phyloP scores from a whole-genome alignment of 2,797 vertebrate species.

The Taeniopygia guttata region DNA sequence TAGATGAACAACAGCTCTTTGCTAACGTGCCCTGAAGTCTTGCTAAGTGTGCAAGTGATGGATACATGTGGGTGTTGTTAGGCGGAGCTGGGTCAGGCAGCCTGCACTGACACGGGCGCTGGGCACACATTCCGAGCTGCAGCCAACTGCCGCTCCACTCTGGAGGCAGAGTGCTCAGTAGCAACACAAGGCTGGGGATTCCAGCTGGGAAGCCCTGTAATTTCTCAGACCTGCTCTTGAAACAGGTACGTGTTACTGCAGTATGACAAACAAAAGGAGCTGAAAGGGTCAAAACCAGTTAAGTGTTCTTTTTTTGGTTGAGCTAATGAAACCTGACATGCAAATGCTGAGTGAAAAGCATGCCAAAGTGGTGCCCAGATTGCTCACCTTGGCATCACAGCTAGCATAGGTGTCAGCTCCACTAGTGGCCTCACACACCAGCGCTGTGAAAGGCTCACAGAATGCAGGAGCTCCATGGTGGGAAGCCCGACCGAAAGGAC shows the following conservation, averaged over 20 bases:
- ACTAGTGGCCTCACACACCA: neutral
- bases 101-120: fast-evolving
- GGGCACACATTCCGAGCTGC: fast-evolving
- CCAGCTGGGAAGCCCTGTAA: neutral
- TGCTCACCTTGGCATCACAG: neutral
- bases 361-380: neutral
- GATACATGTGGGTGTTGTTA: fast-evolving
- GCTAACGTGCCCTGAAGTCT: fast-evolving
- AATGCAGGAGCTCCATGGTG: neutral
- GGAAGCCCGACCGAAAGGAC: neutral
- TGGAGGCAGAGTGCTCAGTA: fast-evolving
- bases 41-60: fast-evolving
- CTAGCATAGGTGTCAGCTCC: neutral
- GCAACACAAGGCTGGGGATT: fast-evolving
- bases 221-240: neutral
- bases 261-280: neutral
- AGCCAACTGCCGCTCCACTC: fast-evolving
- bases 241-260: neutral
- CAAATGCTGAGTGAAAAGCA: neutral
- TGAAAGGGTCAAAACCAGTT: neutral
- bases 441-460: neutral
- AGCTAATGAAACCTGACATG: neutral
- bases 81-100: neutral
- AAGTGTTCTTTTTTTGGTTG: neutral
- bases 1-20: neutral